Percentiles rank a stretch among this genome's conserved stretches.
These are phyloP conservation scores for Chrysolina haemoptera DNA, from an alignment of 2,888 invertebrate species.

Conservation along the genomic window DNA sequence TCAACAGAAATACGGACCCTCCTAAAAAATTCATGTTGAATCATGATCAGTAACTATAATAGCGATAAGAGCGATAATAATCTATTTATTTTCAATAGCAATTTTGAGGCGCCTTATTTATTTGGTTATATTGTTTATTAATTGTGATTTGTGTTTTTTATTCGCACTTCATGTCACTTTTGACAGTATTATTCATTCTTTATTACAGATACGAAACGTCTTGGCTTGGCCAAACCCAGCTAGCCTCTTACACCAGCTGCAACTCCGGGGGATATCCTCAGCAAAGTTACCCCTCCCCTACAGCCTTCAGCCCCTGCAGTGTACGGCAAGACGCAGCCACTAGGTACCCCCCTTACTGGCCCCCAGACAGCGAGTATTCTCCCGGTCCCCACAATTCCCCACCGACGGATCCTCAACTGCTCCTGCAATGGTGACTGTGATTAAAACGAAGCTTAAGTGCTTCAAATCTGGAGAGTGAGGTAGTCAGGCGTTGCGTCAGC, in stretches of 20 bases:
- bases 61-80: no score
- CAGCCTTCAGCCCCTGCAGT: slow-evolving; percentile 73
- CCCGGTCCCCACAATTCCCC: slow-evolving; percentile 62
- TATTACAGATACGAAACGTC: slow-evolving; percentile 69
- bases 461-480: slow-evolving; percentile 30
- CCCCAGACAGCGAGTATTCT: slow-evolving; percentile 67
- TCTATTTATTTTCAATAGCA: no score
- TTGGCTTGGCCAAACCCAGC: slow-evolving; percentile 63
- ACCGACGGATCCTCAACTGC: slow-evolving; percentile 65
- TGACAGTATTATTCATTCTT: background rate
- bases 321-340: slow-evolving; percentile 70
- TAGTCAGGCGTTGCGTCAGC: slow-evolving; percentile 9
- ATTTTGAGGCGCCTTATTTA: no score
- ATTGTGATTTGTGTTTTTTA: no score
- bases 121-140: no score
- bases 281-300: slow-evolving; percentile 57
- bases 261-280: slow-evolving; percentile 57
- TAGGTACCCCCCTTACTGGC: slow-evolving; percentile 64
- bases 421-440: slow-evolving; percentile 66
- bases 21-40: no score
- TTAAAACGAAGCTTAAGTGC: slow-evolving; percentile 55
- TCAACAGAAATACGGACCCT: no score
- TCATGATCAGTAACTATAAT: no score
- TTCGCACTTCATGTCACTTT: no score
- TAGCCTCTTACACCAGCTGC: slow-evolving; percentile 59